phyloP scores from a whole-genome alignment of 2,888 invertebrate genomes.

The Catocala nupta region DNA sequence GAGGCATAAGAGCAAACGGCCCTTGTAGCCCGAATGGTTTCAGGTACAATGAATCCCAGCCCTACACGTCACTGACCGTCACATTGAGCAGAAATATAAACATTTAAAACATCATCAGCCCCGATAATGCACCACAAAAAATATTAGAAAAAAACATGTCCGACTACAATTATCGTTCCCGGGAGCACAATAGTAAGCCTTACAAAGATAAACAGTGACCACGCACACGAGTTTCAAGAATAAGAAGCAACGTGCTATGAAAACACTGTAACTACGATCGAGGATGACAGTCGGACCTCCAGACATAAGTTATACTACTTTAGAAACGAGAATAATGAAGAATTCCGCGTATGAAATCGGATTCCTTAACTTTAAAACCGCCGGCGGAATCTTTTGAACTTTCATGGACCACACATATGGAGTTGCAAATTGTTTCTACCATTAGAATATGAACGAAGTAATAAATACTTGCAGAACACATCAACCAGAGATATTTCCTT shows the following conservation, averaged over 20 bases:
- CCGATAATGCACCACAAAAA: constrained; percentile 62
- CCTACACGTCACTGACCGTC: constrained; percentile 80
- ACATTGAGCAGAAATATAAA: constrained; percentile 84
- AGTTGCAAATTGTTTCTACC: constrained; percentile 19
- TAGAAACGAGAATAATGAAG: constrained; percentile 40
- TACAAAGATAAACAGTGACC: constrained; percentile 78
- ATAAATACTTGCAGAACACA: neutral
- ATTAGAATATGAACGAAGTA: constrained; percentile 4
- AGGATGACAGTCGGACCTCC: constrained; percentile 40
- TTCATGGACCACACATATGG: constrained; percentile 52
- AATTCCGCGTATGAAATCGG: constrained; percentile 47
- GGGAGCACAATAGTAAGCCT: constrained; percentile 74
- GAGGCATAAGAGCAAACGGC: constrained; percentile 72
- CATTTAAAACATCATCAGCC: constrained; percentile 84
- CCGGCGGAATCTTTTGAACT: constrained; percentile 47
- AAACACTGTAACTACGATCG: constrained; percentile 57
- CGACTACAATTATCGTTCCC: constrained; percentile 72
- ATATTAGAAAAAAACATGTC: constrained; percentile 58
- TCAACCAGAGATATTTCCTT: neutral
- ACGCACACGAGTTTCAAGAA: constrained; percentile 60
- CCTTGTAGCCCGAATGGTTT: constrained; percentile 68
- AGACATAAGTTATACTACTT: constrained; percentile 21
- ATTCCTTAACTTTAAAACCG: constrained; percentile 22
- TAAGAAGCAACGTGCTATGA: constrained; percentile 60
- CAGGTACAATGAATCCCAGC: constrained; percentile 70